A percentile compares a stretch with the other conserved stretches of the same genome.
phyloP scores from a whole-genome alignment of 2,888 invertebrate species.

The Nemurella pictetii region DNA sequence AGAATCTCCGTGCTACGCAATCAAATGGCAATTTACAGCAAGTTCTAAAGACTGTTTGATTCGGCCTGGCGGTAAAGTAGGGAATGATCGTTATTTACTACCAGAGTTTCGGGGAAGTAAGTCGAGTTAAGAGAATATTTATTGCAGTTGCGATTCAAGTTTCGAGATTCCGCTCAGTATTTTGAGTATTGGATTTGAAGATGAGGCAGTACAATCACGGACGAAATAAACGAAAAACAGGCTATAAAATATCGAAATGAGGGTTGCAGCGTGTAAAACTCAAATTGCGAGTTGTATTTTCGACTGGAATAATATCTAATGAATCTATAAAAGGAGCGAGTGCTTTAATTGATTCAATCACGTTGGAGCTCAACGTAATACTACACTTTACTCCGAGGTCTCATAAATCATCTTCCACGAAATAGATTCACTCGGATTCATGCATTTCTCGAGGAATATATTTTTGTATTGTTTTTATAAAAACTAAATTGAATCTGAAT shows the following conservation, averaged over 20 bases:
- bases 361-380: too few species aligned
- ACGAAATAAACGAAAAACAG: background rate
- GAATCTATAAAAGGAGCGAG: too few species aligned
- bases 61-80: conserved; percentile 31
- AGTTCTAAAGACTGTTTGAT: conserved; percentile 37
- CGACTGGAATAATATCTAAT: too few species aligned
- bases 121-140: conserved; percentile 35
- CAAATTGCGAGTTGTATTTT: too few species aligned
- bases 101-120: conserved; percentile 28
- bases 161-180: conserved; percentile 31
- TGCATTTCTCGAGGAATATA: background rate
- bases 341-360: too few species aligned
- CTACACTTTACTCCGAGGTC: too few species aligned
- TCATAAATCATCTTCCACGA: too few species aligned
- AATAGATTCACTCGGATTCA: too few species aligned
- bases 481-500: background rate
- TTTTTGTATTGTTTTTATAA: background rate
- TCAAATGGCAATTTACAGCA: conserved; percentile 35
- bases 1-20: conserved; percentile 30
- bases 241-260: background rate
- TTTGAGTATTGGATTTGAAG: conserved; percentile 33
- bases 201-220: conserved; percentile 21
- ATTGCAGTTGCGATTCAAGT: conserved; percentile 33
- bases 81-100: conserved; percentile 37
- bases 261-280: too few species aligned